Evolutionary conservation across 2,113 vertebrate species (phyloP), one percentile per base, ranked within the genome.

Genomic region (Nymphicus hollandicus): DNA sequence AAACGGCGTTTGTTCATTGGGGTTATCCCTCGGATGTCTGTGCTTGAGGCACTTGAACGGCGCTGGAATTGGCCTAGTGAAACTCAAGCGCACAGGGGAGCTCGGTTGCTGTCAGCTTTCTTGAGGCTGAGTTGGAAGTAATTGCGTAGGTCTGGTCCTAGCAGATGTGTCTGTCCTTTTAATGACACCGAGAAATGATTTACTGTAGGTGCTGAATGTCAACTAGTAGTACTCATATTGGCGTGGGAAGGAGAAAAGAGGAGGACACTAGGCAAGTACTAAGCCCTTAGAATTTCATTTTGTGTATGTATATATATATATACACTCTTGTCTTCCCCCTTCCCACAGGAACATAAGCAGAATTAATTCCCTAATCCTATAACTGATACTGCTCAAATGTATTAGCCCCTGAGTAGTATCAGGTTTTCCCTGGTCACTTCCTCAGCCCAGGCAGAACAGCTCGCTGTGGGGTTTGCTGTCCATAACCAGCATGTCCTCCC

Each of bases 191-290:
- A 53, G 53, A 60, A 71, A 78, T 80, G 58, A 31, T 88, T 93
- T 71, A 25, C 89, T 93, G 85, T 81, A 87, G 92, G 89, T 94
- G 94, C 87, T 95, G 92, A 58, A 88, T 95, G 81, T 73, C 86
- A 88, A 65, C 89, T 80, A 83, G 93, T 85, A 70, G 93, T 31
- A 1, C 72, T 78, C 71, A 6, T n/a, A 43, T 76, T 81, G 88
- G 84, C 27, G 28, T 80, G 80, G 88, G 80, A 88, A 93, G 89
- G 77, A 91, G 81, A 58, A 86, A 71, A 79, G 11, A 95, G 79
- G 71, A 94, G 68, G 61, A 88, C 52, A 29, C 79, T 28, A 58
- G 86, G 82, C 81, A 87, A 91, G 86, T 88, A 79, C n/a, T 29
- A 31, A 91, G 56, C 70, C 35, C n/a, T 82, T 56, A 47, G 47